phyloP scores from a whole-genome alignment of 2,797 vertebrate species.

The Paedocypris micromegethes region DNA sequence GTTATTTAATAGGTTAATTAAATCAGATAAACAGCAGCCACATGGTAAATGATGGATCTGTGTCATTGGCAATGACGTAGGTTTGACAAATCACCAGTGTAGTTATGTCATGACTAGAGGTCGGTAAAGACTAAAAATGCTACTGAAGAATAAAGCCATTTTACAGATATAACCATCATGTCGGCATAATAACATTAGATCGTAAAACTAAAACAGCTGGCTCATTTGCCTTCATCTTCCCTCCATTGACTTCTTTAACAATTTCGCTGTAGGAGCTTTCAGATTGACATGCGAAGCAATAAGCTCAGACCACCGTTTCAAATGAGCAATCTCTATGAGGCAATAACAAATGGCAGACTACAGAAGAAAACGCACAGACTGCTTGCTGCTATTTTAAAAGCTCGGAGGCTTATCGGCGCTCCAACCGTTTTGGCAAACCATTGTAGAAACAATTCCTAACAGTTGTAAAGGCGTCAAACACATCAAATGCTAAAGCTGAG shows the following conservation, averaged over 20 bases:
- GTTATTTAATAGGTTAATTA: slow-evolving; percentile 21
- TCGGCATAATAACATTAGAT: too few species aligned
- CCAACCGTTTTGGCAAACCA: slow-evolving; percentile 39
- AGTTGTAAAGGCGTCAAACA: slow-evolving; percentile 43
- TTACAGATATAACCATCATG: too few species aligned
- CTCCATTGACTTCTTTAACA: slow-evolving; percentile 14
- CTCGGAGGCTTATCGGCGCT: slow-evolving; percentile 37
- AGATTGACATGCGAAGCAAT: slow-evolving; percentile 39
- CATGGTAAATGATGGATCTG: slow-evolving; percentile 6
- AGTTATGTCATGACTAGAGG: too few species aligned
- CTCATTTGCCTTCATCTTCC: too few species aligned
- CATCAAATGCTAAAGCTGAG: slow-evolving; percentile 32
- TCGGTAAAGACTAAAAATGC: too few species aligned
- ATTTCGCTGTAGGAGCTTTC: slow-evolving; percentile 35
- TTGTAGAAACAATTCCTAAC: slow-evolving; percentile 32
- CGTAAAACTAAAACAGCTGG: too few species aligned
- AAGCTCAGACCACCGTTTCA: slow-evolving; percentile 36
- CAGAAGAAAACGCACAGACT: slow-evolving; percentile 37
- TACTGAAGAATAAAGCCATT: too few species aligned
- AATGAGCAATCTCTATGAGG: slow-evolving; percentile 40
- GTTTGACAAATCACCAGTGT: neutral
- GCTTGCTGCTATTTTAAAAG: slow-evolving; percentile 47
- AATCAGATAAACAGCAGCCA: slow-evolving; percentile 11
- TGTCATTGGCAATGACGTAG: slow-evolving; percentile 2
- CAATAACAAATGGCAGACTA: slow-evolving; percentile 42